phyloP scores from a whole-genome alignment of 2,888 invertebrate genomes.

The Strigamia transsilvanica region DNA sequence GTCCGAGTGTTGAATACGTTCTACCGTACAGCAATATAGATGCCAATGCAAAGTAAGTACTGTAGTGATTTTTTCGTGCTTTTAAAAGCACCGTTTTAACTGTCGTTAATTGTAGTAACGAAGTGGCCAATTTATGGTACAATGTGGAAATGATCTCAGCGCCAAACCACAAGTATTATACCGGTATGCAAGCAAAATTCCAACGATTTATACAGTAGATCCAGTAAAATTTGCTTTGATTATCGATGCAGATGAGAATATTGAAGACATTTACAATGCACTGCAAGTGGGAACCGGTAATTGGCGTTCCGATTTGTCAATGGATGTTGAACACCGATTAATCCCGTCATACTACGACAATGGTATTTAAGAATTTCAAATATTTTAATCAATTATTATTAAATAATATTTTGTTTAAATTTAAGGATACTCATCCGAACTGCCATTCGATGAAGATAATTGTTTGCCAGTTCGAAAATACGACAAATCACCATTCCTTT shows the following conservation, averaged over 20 bases:
- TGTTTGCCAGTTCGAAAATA: not conserved
- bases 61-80: not conserved
- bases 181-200: not conserved
- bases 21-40: not conserved
- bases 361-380: not conserved
- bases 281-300: not conserved
- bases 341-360: not conserved
- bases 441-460: not conserved
- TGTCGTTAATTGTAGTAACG: not conserved
- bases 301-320: not conserved
- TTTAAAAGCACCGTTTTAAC: not conserved
- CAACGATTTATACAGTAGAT: not conserved
- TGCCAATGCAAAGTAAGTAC: not conserved
- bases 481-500: slow-evolving; percentile 13
- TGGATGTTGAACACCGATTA: not conserved
- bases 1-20: not conserved
- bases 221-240: no score
- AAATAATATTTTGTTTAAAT: not conserved
- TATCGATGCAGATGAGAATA: not conserved
- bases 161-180: not conserved
- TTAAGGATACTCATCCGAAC: not conserved
- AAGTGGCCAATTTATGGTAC: not conserved
- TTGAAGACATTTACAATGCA: not conserved
- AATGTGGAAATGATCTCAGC: slow-evolving; percentile 26
- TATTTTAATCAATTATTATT: not conserved